Evolutionary conservation across 2,797 vertebrate genomes (phyloP).

Genomic region (Buceros bicornis): DNA sequence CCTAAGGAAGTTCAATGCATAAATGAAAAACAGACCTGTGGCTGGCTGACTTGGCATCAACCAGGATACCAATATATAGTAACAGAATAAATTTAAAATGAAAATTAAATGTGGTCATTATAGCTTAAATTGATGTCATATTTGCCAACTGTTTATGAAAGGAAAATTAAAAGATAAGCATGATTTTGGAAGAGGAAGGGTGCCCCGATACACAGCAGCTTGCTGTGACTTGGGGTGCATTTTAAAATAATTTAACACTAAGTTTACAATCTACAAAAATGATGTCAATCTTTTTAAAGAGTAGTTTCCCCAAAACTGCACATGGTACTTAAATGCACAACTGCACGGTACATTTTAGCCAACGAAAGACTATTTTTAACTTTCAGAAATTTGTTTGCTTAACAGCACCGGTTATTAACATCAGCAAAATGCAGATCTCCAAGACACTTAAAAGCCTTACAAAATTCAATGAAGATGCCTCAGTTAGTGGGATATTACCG

Average conservation of each 20-base stretch:
- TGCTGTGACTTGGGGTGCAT: constrained; percentile 13
- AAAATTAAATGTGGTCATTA: constrained; percentile 82
- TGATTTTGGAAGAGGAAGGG: constrained; percentile 31
- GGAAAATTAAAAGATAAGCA: constrained; percentile 66
- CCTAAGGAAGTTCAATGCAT: constrained; percentile 70
- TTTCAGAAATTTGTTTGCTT: neutral
- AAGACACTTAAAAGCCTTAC: neutral
- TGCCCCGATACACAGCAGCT: constrained; percentile 30
- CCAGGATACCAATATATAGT: constrained; percentile 70
- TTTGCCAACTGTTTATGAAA: constrained; percentile 73
- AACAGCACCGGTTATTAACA: neutral
- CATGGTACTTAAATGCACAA: neutral
- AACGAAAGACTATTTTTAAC: constrained; percentile 16
- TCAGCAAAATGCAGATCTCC: neutral
- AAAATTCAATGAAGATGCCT: neutral
- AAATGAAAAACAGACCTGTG: constrained; percentile 83
- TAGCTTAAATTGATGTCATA: constrained; percentile 70
- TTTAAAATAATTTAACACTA: constrained; percentile 22
- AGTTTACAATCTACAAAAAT: constrained; percentile 4
- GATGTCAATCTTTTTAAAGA: neutral
- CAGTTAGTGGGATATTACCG: neutral
- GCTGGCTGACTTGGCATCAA: constrained; percentile 74
- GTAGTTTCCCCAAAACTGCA: neutral
- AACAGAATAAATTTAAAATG: constrained; percentile 78
- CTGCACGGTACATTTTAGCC: neutral